Percentiles rank a stretch among this genome's conserved stretches.
These are phyloP conservation scores for Scaptomyza polygonia DNA, from an alignment of 2,888 invertebrate genomes.

Conservation along the genomic window DNA sequence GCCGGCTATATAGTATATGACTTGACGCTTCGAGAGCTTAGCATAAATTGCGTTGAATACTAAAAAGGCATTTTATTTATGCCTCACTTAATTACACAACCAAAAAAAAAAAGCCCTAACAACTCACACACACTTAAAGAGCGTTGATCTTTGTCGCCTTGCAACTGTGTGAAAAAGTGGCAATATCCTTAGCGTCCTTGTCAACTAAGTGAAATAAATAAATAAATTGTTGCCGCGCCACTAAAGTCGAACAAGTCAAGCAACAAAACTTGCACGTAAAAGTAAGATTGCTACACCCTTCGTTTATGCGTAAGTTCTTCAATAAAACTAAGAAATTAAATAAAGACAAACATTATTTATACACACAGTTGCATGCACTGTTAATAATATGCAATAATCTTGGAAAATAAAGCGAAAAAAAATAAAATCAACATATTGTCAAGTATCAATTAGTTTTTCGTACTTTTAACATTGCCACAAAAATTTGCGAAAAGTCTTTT, in stretches of 20 bases:
- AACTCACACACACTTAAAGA: constrained; percentile 14
- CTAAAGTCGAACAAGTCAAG: constrained; percentile 19
- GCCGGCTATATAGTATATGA: constrained; percentile 38
- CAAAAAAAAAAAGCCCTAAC: constrained; percentile 30
- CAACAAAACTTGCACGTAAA: constrained; percentile 1
- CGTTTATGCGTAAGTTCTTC: constrained; percentile 28
- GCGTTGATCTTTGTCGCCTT: constrained; percentile 44
- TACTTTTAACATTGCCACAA: background rate
- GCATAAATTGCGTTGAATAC: constrained; percentile 83
- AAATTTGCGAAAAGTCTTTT: constrained; percentile 11
- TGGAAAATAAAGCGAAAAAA: too few relatives aligned
- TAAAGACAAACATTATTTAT: too few relatives aligned
- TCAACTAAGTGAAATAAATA: constrained; percentile 69
- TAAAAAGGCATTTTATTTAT: constrained; percentile 82
- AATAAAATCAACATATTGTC: too few relatives aligned
- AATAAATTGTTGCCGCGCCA: constrained; percentile 61
- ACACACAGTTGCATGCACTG: too few relatives aligned
- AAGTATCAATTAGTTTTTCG: too few relatives aligned
- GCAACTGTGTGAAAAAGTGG: constrained; percentile 45
- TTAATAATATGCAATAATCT: too few relatives aligned
- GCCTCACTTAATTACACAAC: constrained; percentile 74
- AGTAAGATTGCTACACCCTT: background rate
- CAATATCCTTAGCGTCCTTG: constrained; percentile 50
- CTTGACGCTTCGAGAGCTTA: constrained; percentile 77
- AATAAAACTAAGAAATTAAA: background rate